Conservation (phyloP, 92 coral and sea anemone genomes). For the Phenganax marumi region DNA sequence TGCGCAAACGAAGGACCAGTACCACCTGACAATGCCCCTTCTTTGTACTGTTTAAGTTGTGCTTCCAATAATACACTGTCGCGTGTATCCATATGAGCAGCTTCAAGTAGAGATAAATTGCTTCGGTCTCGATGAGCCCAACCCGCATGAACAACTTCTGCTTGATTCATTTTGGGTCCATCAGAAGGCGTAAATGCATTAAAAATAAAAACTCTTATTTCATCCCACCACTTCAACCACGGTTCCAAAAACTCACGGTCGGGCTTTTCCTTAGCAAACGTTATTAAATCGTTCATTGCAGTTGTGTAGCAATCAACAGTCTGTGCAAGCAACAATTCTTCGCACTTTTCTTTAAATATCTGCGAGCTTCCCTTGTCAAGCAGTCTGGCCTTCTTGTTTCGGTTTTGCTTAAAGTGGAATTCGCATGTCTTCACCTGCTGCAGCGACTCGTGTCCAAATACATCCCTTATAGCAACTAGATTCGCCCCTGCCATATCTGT, state of each 20-base stretch:
- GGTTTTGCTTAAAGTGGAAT: slow-evolving; percentile 36
- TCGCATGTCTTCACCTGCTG: slow-evolving; percentile 23
- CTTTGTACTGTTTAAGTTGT: too few relatives aligned
- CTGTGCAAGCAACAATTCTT: slow-evolving; percentile 11
- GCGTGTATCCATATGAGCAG: too few relatives aligned
- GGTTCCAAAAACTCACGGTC: slow-evolving; percentile 12
- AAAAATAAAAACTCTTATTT: slow-evolving; percentile 35
- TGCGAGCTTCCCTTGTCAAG: not conserved
- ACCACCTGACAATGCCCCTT: not conserved
- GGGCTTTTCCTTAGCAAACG: not conserved
- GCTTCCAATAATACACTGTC: too few relatives aligned
- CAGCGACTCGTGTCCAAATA: slow-evolving; percentile 33
- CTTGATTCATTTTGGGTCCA: not conserved
- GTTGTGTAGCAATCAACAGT: slow-evolving; percentile 27
- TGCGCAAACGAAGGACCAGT: too few relatives aligned
- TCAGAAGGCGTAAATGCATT: slow-evolving; percentile 44
- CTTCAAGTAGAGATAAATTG: too few relatives aligned
- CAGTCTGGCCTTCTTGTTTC: not conserved
- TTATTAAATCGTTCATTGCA: slow-evolving; percentile 17
- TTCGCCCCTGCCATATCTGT: not conserved
- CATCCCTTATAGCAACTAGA: slow-evolving; percentile 18
- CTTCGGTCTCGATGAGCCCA: not conserved
- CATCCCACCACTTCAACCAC: slow-evolving; percentile 49
- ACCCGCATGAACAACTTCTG: not conserved
- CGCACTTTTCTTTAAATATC: slow-evolving; percentile 12